Percentiles rank a stretch among this genome's conserved stretches.
These are phyloP conservation scores for Apamea monoglypha DNA, from an alignment of 2,888 invertebrate species.

Conservation along the genomic window DNA sequence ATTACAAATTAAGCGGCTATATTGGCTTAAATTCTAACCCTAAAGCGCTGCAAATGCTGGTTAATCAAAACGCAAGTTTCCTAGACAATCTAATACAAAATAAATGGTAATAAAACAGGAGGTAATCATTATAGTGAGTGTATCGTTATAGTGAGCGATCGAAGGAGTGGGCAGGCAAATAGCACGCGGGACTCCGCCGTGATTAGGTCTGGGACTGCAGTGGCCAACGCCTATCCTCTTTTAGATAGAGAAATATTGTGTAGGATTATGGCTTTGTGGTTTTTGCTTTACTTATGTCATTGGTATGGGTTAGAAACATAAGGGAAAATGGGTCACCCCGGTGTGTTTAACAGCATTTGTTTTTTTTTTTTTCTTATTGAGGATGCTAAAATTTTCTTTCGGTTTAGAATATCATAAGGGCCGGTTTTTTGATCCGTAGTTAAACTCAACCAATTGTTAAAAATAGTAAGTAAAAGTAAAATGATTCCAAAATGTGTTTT, in stretches of 20 bases:
- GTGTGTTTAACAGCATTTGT: background rate
- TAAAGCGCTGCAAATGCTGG: constrained; percentile 2
- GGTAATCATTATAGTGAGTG: constrained; percentile 64
- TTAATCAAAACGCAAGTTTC: background rate
- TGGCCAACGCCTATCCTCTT: constrained; percentile 74
- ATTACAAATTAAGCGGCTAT: constrained; percentile 19
- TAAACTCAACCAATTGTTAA: too few relatives aligned
- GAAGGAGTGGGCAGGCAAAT: constrained; percentile 79
- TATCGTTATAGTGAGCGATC: constrained; percentile 73
- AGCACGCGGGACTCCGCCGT: constrained; percentile 81
- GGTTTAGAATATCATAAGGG: too few relatives aligned
- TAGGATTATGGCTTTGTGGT: constrained; percentile 53
- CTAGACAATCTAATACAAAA: constrained; percentile 28
- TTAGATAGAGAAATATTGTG: constrained; percentile 72
- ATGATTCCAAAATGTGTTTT: too few relatives aligned
- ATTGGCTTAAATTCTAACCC: background rate
- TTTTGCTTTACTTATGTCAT: constrained; percentile 33
- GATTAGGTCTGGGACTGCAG: constrained; percentile 87
- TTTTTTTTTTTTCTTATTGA: background rate
- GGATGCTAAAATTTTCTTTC: too few relatives aligned
- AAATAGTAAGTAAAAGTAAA: too few relatives aligned
- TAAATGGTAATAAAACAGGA: constrained; percentile 67
- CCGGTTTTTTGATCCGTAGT: too few relatives aligned
- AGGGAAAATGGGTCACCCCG: background rate
- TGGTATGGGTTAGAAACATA: background rate